These are phyloP conservation scores for Sardinella longiceps DNA, from an alignment of 2,797 vertebrate genomes.

Conservation along the genomic window DNA sequence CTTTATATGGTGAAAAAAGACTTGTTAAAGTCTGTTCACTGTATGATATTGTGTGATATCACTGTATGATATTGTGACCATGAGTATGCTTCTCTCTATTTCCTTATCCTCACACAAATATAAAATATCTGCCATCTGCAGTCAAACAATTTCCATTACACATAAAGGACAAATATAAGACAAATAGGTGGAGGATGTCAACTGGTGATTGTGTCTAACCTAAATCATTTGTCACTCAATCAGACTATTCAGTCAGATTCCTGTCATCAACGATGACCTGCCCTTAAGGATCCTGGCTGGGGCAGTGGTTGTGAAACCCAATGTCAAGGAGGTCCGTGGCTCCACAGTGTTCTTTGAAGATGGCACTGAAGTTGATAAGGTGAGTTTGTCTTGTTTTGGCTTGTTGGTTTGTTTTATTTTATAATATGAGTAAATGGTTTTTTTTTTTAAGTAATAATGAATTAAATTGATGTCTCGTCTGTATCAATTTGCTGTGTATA, in stretches of 20 bases:
- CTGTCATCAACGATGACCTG: constrained; percentile 74
- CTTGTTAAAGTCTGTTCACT: neutral
- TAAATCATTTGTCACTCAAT: neutral
- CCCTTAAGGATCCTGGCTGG: constrained; percentile 74
- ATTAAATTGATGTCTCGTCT: too few species aligned
- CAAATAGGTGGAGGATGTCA: neutral
- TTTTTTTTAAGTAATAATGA: neutral
- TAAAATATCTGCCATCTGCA: neutral
- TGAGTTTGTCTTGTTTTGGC: constrained; percentile 32
- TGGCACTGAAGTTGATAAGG: constrained; percentile 68
- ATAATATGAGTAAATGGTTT: too few species aligned
- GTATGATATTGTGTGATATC: neutral
- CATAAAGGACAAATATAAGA: neutral
- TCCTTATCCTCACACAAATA: neutral
- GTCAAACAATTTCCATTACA: too few species aligned
- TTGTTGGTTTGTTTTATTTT: too few species aligned
- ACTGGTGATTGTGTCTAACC: neutral
- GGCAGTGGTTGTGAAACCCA: constrained; percentile 69
- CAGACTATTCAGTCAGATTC: constrained; percentile 74
- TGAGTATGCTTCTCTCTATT: neutral
- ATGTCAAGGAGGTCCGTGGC: constrained; percentile 70
- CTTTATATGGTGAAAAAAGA: neutral
- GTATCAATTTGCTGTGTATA: too few species aligned
- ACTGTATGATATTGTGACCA: neutral
- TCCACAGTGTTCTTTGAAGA: constrained; percentile 74